Evolutionary conservation across 1,140 invertebrate genomes (phyloP).

Genomic region (Hycleus cichorii): DNA sequence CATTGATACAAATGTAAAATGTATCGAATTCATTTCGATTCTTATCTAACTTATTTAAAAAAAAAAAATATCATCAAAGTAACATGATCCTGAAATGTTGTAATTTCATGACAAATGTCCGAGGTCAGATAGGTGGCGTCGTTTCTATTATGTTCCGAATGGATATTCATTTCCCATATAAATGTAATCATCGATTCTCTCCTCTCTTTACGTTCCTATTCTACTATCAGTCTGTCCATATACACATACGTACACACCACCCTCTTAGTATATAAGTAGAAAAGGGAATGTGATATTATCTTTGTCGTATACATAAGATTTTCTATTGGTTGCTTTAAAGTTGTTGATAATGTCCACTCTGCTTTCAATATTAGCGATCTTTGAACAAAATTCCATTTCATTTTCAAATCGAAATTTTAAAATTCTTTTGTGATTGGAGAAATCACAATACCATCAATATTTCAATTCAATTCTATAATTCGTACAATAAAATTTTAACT

Average conservation of each 20-base stretch:
- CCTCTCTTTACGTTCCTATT: conserved; percentile 4
- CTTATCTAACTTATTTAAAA: too few species aligned
- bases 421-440: conserved; percentile 14
- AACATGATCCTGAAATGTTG: conserved; percentile 8
- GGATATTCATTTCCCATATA: conserved; percentile 32
- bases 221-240: neutral
- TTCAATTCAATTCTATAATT: too few species aligned
- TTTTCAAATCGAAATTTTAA: conserved; percentile 31
- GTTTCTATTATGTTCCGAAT: conserved; percentile 27
- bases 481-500: too few species aligned
- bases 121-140: conserved; percentile 23
- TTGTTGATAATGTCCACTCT: conserved; percentile 17
- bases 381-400: conserved; percentile 26
- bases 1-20: too few species aligned
- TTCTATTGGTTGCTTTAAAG: conserved; percentile 24
- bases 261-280: too few species aligned
- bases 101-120: conserved; percentile 19
- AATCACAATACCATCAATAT: neutral
- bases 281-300: conserved; percentile 23
- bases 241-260: too few species aligned
- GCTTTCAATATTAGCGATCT: conserved; percentile 15
- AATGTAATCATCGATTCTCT: conserved; percentile 29
- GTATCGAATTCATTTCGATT: too few species aligned
- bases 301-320: conserved; percentile 14
- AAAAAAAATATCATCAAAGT: neutral